These are phyloP conservation scores for Polydesmus complanatus DNA, from an alignment of 2,888 invertebrate species.

Conservation along the genomic window DNA sequence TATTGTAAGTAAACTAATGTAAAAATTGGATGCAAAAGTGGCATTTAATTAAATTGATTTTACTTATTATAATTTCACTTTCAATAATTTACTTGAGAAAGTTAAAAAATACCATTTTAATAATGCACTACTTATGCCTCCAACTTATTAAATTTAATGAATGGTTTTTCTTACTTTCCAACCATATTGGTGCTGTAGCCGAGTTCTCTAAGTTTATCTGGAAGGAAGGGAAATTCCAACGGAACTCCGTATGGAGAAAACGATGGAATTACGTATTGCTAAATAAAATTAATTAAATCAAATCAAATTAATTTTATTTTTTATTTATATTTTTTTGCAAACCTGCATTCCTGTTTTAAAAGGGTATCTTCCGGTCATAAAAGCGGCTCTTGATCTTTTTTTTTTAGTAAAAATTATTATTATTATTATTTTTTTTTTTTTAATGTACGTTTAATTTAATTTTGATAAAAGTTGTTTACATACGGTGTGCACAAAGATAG, in stretches of 20 bases:
- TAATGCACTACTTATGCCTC: too few relatives aligned
- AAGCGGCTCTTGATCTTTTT: constrained; percentile 28
- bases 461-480: not conserved
- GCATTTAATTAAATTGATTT: too few relatives aligned
- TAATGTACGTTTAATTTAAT: not conserved
- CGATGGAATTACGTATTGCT: constrained; percentile 29
- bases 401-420: not conserved
- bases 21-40: too few relatives aligned
- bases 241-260: constrained; percentile 29
- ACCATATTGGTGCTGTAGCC: constrained; percentile 30
- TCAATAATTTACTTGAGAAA: too few relatives aligned
- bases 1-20: too few relatives aligned
- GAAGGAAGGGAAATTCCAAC: constrained; percentile 26
- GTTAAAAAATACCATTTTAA: too few relatives aligned
- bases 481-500: not conserved
- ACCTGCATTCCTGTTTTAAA: constrained; percentile 31
- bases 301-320: too few relatives aligned
- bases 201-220: constrained; percentile 26
- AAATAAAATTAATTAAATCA: constrained; percentile 13
- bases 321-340: too few relatives aligned
- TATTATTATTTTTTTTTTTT: too few relatives aligned
- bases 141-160: too few relatives aligned
- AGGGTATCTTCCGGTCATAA: constrained; percentile 32
- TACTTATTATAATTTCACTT: too few relatives aligned
- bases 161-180: constrained; percentile 21